Percentiles rank a stretch among this genome's conserved stretches.
phyloP scores from a whole-genome alignment of 1,140 invertebrate species.

The Pseudomyrmex cubaensis region DNA sequence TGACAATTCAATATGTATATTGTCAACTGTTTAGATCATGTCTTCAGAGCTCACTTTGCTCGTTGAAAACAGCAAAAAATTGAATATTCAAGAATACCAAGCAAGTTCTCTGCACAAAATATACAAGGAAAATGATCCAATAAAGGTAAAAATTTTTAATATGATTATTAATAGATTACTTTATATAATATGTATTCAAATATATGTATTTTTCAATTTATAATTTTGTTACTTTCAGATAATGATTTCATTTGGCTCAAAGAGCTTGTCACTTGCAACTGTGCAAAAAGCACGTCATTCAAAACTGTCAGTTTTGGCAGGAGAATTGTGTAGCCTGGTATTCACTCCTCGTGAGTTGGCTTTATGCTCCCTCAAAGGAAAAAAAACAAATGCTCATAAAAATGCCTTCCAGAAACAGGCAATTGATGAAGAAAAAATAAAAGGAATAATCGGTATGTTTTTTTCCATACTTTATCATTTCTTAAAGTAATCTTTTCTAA shows the following conservation, averaged over 20 bases:
- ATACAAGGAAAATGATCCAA: no score
- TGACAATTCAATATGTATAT: no score
- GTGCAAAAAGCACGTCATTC: conserved; percentile 4
- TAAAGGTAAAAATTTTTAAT: no score
- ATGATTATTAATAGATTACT: background rate
- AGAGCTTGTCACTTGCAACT: background rate
- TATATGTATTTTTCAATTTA: background rate
- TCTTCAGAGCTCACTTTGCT: no score
- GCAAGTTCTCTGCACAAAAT: no score
- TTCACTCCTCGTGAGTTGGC: background rate
- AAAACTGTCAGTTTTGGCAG: conserved; percentile 1
- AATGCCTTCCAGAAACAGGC: background rate
- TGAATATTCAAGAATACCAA: no score
- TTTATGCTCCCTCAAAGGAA: conserved; percentile 7
- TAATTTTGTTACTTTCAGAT: background rate
- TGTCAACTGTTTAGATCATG: no score
- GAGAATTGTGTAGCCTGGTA: background rate
- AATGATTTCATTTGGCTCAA: conserved; percentile 1
- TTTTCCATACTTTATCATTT: background rate
- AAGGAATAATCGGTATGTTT: background rate
- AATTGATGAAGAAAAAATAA: background rate
- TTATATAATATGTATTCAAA: background rate
- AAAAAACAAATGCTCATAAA: conserved; percentile 12
- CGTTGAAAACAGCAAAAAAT: no score
- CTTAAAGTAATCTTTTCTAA: background rate